phyloP scores from a whole-genome alignment of 2,888 invertebrate genomes.

The Stenchaetothrips biformis region DNA sequence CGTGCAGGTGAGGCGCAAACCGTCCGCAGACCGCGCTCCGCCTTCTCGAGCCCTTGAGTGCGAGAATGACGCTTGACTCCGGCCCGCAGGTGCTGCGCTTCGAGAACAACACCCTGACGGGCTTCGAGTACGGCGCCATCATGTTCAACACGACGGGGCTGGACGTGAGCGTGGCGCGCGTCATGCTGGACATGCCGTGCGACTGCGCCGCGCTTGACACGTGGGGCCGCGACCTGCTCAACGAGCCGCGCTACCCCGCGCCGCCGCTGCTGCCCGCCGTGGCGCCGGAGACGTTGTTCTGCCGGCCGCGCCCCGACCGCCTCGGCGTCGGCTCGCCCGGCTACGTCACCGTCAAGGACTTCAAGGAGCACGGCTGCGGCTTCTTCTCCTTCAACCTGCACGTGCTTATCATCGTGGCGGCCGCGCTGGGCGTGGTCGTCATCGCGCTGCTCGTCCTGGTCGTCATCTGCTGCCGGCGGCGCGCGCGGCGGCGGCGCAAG shows the following conservation, averaged over 20 bases:
- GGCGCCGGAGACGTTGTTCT: constrained; percentile 31
- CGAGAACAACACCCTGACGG: constrained; percentile 59
- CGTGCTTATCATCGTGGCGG: constrained; percentile 30
- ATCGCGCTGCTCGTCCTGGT: constrained; percentile 31
- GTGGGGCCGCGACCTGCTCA: constrained; percentile 38
- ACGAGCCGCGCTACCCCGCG: constrained; percentile 34
- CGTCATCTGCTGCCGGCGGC: constrained; percentile 33
- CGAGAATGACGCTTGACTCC: constrained; percentile 13
- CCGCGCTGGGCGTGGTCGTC: constrained; percentile 32
- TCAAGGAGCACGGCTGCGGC: constrained; percentile 32
- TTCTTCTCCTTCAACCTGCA: constrained; percentile 29
- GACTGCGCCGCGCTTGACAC: constrained; percentile 51
- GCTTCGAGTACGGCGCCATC: constrained; percentile 55
- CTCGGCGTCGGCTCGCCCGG: constrained; percentile 24
- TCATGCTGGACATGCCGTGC: constrained; percentile 57
- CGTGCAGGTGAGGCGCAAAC: too few species aligned
- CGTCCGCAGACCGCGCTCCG: too few species aligned
- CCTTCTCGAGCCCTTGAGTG: too few species aligned
- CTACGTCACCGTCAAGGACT: constrained; percentile 32
- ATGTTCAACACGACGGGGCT: constrained; percentile 55
- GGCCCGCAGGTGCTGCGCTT: constrained; percentile 53
- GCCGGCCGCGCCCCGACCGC: not conserved
- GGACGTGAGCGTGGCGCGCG: constrained; percentile 53
- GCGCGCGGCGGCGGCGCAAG: constrained; percentile 32
- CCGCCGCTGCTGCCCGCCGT: constrained; percentile 33